These are phyloP conservation scores for Drymodes brunneopygia DNA, from an alignment of 2,113 vertebrate genomes.

Conservation along the genomic window DNA sequence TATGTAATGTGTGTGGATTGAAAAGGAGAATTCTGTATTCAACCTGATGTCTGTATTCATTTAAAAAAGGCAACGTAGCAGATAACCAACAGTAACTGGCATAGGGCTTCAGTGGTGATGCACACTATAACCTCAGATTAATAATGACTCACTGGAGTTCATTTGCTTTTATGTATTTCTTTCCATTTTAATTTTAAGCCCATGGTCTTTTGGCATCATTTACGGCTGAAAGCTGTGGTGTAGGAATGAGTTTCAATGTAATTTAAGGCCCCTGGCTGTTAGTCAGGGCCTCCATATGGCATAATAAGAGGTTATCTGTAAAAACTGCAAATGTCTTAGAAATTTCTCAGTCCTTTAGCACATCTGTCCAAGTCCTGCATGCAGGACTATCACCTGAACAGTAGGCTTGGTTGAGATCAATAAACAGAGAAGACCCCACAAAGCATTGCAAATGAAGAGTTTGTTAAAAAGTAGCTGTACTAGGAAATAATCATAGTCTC, in stretches of 20 bases:
- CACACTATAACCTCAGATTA: background rate
- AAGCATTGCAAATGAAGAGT: background rate
- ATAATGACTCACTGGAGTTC: background rate
- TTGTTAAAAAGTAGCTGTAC: background rate
- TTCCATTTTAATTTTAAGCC: background rate
- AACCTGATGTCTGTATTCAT: background rate
- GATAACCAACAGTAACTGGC: background rate
- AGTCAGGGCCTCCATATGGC: background rate
- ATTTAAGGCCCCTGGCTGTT: background rate
- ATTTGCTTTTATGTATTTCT: background rate
- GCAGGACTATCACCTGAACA: background rate
- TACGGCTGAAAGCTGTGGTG: background rate
- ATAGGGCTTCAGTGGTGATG: background rate
- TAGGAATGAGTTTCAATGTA: background rate
- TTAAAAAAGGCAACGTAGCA: background rate
- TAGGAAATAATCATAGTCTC: background rate
- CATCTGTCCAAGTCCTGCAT: background rate
- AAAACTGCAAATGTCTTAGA: background rate
- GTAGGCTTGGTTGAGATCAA: background rate
- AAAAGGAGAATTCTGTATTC: background rate
- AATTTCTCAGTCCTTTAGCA: background rate
- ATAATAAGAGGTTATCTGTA: background rate
- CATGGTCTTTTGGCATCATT: background rate
- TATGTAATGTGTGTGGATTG: background rate
- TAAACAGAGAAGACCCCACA: background rate